Percentiles rank a stretch among this genome's conserved stretches.
Evolutionary conservation across 2,888 invertebrate genomes (phyloP).

Genomic region (Epiblema foenella): DNA sequence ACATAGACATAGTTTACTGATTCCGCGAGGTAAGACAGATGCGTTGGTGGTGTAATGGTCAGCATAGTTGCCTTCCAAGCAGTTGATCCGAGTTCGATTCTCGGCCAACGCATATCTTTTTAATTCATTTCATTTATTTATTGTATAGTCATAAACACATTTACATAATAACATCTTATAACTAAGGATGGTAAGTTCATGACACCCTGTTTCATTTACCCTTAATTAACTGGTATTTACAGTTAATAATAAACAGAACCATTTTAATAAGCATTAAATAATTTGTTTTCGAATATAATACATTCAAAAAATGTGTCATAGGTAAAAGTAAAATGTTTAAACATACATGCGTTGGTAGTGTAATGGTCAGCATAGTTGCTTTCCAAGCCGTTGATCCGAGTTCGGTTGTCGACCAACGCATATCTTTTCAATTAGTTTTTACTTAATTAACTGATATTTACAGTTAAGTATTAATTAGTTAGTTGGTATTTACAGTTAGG

Average conservation of each 20-base stretch:
- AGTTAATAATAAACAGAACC: too few relatives aligned
- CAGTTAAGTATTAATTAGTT: too few relatives aligned
- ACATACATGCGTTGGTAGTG: slow-evolving; percentile 82
- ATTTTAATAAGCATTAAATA: too few relatives aligned
- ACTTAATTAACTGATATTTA: too few relatives aligned
- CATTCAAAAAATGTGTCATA: too few relatives aligned
- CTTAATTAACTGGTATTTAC: slow-evolving; percentile 4
- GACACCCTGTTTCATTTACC: rapidly evolving
- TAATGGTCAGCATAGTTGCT: slow-evolving; percentile 86
- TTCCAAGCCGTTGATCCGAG: slow-evolving; percentile 86
- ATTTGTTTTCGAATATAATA: too few relatives aligned
- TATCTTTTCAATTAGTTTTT: background rate
- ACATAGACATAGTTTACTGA: background rate
- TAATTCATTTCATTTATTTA: too few relatives aligned
- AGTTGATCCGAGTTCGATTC: slow-evolving; percentile 86
- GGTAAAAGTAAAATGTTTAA: too few relatives aligned
- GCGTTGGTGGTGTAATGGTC: slow-evolving; percentile 86
- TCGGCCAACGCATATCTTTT: slow-evolving; percentile 77
- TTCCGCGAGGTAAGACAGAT: slow-evolving; percentile 1
- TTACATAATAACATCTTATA: too few relatives aligned
- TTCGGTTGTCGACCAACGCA: slow-evolving; percentile 86
- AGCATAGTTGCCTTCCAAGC: slow-evolving; percentile 86
- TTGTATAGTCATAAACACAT: too few relatives aligned
- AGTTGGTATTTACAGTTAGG: too few relatives aligned
- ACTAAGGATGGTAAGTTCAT: too few relatives aligned